These are phyloP conservation scores for Drosophila dives DNA, from an alignment of 2,888 invertebrate genomes.

Conservation along the genomic window DNA sequence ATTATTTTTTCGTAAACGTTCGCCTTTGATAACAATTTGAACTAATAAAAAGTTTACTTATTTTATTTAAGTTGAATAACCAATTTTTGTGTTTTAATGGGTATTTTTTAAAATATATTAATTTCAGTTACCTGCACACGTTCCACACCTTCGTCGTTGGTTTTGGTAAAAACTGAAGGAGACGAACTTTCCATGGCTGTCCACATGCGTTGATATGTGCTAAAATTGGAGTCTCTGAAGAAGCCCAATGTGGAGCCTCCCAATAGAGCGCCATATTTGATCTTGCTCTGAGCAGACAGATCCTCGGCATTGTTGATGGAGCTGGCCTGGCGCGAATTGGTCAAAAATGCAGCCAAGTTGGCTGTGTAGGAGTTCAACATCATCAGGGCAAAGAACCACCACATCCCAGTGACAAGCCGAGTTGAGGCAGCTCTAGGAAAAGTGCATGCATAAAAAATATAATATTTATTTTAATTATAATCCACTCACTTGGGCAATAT, in stretches of 20 bases:
- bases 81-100: neutral
- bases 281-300: constrained; percentile 96
- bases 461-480: neutral
- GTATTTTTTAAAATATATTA: neutral
- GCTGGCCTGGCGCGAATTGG: constrained; percentile 89
- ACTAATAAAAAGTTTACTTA: neutral
- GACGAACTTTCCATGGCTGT: constrained; percentile 93
- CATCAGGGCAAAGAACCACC: constrained; percentile 97
- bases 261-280: constrained; percentile 96
- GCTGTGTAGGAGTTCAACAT: constrained; percentile 97
- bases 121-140: constrained; percentile 87
- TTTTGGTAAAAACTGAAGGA: constrained; percentile 92
- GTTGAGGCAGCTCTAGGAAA: constrained; percentile 93
- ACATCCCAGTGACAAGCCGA: constrained; percentile 93
- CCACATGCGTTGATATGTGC: constrained; percentile 96
- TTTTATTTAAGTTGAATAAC: too few relatives aligned
- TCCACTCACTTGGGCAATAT: constrained; percentile 92
- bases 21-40: too few relatives aligned
- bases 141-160: constrained; percentile 94
- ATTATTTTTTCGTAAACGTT: too few relatives aligned
- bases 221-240: constrained; percentile 95
- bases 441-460: neutral
- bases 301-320: constrained; percentile 97
- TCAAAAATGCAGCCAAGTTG: constrained; percentile 96
- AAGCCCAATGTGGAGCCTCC: constrained; percentile 96